Base-by-base conservation (phyloP, 2,888 invertebrate species). In the Amiota communis region DNA sequence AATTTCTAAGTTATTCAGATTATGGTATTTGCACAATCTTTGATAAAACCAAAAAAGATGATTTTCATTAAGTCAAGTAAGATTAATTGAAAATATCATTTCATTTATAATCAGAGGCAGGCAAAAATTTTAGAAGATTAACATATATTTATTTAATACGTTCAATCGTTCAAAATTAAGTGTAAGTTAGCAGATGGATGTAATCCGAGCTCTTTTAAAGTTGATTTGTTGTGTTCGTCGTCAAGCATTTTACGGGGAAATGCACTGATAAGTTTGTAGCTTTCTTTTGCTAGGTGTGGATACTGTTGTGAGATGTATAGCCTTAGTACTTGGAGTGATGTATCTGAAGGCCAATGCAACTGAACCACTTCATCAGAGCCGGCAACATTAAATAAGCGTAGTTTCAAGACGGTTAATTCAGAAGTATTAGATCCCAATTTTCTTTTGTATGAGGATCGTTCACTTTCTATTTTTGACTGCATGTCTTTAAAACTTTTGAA, bases 111-210 rank as follows among this genome's bases (percentile, higher is more conserved):
- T 36, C 36, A 36, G 36, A 36, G 6, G 6, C 36, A 36, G 36
- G 36, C 36, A 36, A 36, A 36, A 36, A 36, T 4, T 36, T 2
- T 36, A 36, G 6, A 36, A 36, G 36, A 36, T 36, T 36, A 2
- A 6, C 8, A 36, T 36, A 36, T 36, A 36, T 36, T 36, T 36
- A 36, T 6, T 23, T 23, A 23, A 1, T 23, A 1, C 23, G 2
- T 72, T 81, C 83, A 88, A 77, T 89, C 87, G 78, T 89, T 89
- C 59, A 87, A 78, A 74, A 89, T 89, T 70, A 90, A 84, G 83
- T 90, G 88, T 72, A 90, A 77, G 75, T 88, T 89, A n/a, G 88
- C 88, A 49, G 88, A 88, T 67, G 90, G 90, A 85, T 90, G 88
- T 71, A 90, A 77, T 11, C 89, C 87, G 49, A 89, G 81, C 51